phyloP scores from a whole-genome alignment of 2,113 vertebrate genomes.

The Cyprinodon brontotheroides region DNA sequence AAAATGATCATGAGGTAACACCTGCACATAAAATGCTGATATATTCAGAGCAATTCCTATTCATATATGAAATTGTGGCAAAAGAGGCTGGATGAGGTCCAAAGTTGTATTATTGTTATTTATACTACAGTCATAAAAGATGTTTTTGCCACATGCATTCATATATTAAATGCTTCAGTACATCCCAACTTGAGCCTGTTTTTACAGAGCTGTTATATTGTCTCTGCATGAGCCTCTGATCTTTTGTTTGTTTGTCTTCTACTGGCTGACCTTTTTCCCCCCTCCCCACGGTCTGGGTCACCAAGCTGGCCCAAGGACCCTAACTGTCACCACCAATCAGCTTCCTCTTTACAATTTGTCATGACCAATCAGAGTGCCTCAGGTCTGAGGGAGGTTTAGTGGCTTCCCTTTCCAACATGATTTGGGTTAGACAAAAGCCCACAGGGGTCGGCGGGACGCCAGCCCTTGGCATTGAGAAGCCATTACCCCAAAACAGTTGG shows the following conservation, averaged over 20 bases:
- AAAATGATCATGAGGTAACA: neutral
- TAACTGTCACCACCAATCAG: slow-evolving; percentile 62
- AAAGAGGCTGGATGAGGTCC: neutral
- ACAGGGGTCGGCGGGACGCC: slow-evolving; percentile 47
- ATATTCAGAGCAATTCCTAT: neutral
- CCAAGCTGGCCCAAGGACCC: slow-evolving; percentile 42
- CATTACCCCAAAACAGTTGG: slow-evolving; percentile 35
- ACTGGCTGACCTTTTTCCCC: slow-evolving; percentile 10
- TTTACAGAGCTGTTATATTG: neutral
- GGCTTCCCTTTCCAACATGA: slow-evolving; percentile 44
- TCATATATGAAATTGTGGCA: neutral
- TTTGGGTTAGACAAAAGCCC: slow-evolving; percentile 54
- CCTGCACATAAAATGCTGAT: neutral
- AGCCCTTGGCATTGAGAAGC: slow-evolving; percentile 44
- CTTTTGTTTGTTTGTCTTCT: slow-evolving; percentile 28
- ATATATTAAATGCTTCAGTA: neutral
- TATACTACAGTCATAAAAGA: neutral
- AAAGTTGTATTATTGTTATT: neutral
- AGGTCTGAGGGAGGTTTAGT: slow-evolving; percentile 43
- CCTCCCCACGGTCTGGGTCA: slow-evolving; percentile 48
- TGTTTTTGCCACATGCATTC: neutral
- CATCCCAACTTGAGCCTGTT: neutral
- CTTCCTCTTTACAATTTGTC: slow-evolving; percentile 57
- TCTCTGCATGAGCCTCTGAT: neutral
- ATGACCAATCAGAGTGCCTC: slow-evolving; percentile 47